A percentile compares a stretch with the other conserved stretches of the same genome.
phyloP scores from a whole-genome alignment of 2,113 vertebrate genomes.

The Callopanchax toddi region DNA sequence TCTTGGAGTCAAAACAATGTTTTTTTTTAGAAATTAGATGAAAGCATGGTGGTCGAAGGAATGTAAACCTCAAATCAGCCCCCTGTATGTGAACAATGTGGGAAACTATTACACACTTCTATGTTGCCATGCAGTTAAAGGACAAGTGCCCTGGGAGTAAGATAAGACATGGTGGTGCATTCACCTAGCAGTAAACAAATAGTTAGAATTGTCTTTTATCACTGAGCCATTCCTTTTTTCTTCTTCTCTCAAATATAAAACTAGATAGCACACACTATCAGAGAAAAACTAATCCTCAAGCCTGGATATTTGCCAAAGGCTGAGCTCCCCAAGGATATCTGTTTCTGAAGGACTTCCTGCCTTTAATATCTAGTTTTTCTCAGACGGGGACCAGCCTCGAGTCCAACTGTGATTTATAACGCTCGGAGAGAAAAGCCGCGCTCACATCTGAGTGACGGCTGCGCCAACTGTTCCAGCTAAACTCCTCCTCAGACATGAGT shows the following conservation, averaged over 20 bases:
- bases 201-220: constrained; percentile 5
- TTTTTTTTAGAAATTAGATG: constrained; percentile 34
- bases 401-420: constrained; percentile 21
- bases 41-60: constrained; percentile 32
- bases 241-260: constrained; percentile 8
- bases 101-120: constrained; percentile 39
- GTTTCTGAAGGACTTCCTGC: constrained; percentile 47
- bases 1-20: constrained; percentile 67
- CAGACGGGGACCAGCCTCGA: constrained; percentile 22
- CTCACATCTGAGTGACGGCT: constrained; percentile 6
- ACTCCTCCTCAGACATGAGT: constrained; percentile 47
- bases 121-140: constrained; percentile 27
- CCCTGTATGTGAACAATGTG: constrained; percentile 54
- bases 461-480: constrained; percentile 32
- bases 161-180: constrained; percentile 31
- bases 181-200: constrained; percentile 3
- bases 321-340: constrained; percentile 56
- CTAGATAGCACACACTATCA: constrained; percentile 34
- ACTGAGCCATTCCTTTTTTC: background rate
- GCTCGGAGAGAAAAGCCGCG: constrained; percentile 17
- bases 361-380: constrained; percentile 14
- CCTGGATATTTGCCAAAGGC: constrained; percentile 57
- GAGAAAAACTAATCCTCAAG: constrained; percentile 50
- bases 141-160: constrained; percentile 32
- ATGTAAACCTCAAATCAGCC: constrained; percentile 32